These are phyloP conservation scores for Pristis pectinata DNA, from an alignment of 2,797 vertebrate species.

Conservation along the genomic window DNA sequence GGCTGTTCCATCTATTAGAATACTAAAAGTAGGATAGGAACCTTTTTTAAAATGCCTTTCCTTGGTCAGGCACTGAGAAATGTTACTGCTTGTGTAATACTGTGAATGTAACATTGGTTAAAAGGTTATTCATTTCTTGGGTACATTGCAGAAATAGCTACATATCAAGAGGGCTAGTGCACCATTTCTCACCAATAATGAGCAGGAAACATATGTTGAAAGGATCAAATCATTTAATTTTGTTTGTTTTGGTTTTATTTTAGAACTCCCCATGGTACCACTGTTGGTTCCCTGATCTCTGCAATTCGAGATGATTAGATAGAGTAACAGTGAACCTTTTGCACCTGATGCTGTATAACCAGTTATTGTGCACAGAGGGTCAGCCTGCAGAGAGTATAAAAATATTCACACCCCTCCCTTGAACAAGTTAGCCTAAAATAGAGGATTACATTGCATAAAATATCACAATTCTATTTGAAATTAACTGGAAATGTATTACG, in stretches of 20 bases:
- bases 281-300: slow-evolving; percentile 14
- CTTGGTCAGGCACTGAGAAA: neutral
- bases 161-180: neutral
- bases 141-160: neutral
- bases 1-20: neutral
- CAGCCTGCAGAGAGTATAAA: neutral
- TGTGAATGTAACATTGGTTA: neutral
- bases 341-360: slow-evolving; percentile 1
- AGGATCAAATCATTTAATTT: neutral
- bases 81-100: neutral
- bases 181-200: neutral
- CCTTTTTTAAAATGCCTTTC: neutral
- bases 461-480: neutral
- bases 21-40: neutral
- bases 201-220: neutral
- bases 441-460: neutral
- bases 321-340: neutral
- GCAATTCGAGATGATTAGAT: neutral
- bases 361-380: neutral
- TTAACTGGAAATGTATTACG: too few relatives aligned
- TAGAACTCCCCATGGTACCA: neutral
- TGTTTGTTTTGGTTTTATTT: neutral
- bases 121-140: neutral
- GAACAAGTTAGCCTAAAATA: neutral
- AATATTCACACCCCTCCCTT: neutral